phyloP scores from a whole-genome alignment of 2,113 vertebrate genomes.

The Nycticebus coucang region DNA sequence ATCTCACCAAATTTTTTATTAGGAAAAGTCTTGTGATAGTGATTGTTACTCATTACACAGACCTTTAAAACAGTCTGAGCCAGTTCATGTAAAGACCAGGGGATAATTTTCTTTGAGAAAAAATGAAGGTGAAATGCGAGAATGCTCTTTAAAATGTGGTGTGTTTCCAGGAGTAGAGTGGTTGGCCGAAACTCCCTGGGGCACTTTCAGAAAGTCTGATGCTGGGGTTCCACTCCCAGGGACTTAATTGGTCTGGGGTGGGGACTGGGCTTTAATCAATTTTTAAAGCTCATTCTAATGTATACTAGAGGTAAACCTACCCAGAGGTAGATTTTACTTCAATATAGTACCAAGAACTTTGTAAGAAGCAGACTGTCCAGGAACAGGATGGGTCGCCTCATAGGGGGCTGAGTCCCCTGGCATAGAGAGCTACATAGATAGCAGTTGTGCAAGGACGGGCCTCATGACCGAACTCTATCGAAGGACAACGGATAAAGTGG shows the following conservation, averaged over 20 bases:
- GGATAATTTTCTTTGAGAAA: neutral
- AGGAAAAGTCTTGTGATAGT: neutral
- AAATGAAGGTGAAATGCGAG: neutral
- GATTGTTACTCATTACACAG: neutral
- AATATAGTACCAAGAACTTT: neutral
- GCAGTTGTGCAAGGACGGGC: neutral
- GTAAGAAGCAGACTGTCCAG: neutral
- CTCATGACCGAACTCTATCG: neutral
- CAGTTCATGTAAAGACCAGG: neutral
- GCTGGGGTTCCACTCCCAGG: neutral
- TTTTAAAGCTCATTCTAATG: constrained; percentile 56
- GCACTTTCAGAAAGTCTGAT: neutral
- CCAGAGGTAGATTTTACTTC: neutral
- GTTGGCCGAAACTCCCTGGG: neutral
- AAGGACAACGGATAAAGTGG: neutral
- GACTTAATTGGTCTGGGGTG: neutral
- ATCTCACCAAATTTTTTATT: constrained; percentile 34
- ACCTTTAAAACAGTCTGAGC: neutral
- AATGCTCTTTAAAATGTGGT: neutral
- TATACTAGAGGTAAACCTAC: neutral
- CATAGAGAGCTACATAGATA: too few relatives aligned
- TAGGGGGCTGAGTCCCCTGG: neutral
- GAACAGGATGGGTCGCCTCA: neutral
- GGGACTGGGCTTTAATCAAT: constrained; percentile 6
- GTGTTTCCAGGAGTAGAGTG: neutral